Evolutionary conservation across 2,888 invertebrate species (phyloP), one percentile per base, ranked within the genome.

Genomic region (Spicauda simplicius): DNA sequence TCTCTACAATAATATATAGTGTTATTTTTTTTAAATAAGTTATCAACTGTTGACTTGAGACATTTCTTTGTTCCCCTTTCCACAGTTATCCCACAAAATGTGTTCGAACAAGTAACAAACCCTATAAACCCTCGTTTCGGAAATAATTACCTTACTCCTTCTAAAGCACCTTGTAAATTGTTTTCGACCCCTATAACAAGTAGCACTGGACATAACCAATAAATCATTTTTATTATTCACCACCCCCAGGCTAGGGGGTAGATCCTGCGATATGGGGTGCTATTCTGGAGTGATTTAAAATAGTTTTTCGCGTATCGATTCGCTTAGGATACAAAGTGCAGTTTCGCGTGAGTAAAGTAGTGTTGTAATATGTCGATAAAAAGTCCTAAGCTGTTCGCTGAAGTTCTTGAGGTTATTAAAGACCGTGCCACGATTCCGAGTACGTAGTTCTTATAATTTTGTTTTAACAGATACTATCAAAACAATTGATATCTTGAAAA

Each of bases 221-320:
- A 91, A 92, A 93, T 93, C 91, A 91, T 90, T 90, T 91, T 91
- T 91, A 89, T 87, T 86, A 86, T 85, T 79, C 74, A 74, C 78
- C 75, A 69, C 81, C 80, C 82, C 77, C 74, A 79, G 76, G 83
- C 77, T 77, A 72, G 82, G 84, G 82, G 83, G 85, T 82, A 85
- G 79, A 82, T 85, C 72, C 78, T 77, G 74, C 77, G 80, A 76
- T 80, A 78, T 74, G 61, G 74, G 76, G 77, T 77, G 77, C 74
- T 79, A 78, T 83, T 80, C 83, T 80, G 77, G 78, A 81, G 78
- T 81, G 83, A 84, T 85, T 90, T 85, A 81, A 87, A 88, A 87
- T 85, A 85, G 82, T 83, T 84, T 80, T 64, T 57, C 57, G 52
- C 52, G 37, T 64, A 64, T 64, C 64, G 64, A 57, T 78, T 80